These are phyloP conservation scores for Lindbergichthys nudifrons DNA, from an alignment of 2,797 vertebrate species.

Conservation along the genomic window DNA sequence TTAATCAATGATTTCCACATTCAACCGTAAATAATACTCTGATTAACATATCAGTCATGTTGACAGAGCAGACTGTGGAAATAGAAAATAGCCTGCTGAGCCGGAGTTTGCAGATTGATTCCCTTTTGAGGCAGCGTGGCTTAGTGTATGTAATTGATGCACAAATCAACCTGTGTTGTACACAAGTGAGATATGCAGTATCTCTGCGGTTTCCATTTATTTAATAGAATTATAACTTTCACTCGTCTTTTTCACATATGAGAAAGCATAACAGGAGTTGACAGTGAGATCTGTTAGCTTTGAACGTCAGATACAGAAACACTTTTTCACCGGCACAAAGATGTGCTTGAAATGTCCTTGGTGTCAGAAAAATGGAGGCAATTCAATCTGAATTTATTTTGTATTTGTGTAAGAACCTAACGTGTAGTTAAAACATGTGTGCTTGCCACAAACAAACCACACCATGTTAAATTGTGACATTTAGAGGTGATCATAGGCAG, in stretches of 20 bases:
- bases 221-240: conserved; percentile 24
- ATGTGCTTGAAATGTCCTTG: conserved; percentile 1
- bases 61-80: conserved; percentile 53
- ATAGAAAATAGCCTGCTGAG: conserved; percentile 60
- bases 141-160: conserved; percentile 53
- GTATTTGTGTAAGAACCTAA: no score
- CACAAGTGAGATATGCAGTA: conserved; percentile 25
- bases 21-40: conserved; percentile 63
- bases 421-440: no score
- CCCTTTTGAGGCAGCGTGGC: conserved; percentile 37
- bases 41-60: conserved; percentile 69
- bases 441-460: background rate
- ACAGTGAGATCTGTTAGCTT: conserved; percentile 22
- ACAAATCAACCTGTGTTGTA: conserved; percentile 46
- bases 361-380: background rate
- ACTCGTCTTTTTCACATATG: conserved; percentile 3
- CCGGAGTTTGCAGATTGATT: conserved; percentile 48
- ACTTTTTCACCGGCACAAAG: conserved; percentile 3
- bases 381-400: background rate
- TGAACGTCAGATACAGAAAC: conserved; percentile 16
- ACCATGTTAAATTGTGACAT: background rate
- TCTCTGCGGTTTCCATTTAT: conserved; percentile 26
- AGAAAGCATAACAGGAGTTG: conserved; percentile 10
- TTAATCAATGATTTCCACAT: conserved; percentile 58
- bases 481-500: no score